Base-by-base conservation (phyloP, 1,140 invertebrate genomes). In the Lasioglossum baleicum region DNA sequence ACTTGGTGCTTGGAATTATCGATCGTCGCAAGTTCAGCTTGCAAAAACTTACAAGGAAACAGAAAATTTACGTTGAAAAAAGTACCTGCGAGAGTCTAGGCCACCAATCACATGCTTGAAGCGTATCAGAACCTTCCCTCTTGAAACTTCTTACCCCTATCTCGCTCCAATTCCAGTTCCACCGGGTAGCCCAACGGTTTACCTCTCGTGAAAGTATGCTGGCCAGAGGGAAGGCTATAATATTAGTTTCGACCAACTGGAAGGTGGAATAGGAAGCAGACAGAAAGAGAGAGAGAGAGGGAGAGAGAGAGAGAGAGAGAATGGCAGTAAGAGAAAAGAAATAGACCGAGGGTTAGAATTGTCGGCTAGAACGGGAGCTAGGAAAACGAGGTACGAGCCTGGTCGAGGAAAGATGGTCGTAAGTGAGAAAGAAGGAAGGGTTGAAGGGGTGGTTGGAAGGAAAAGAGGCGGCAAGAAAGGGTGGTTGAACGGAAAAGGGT, bases 201-300 rank as follows among this genome's bases (percentile, higher is more conserved):
- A 64, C 76, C 70, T 73, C 76, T 63, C 63, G 64, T 40, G 74
- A 72, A 86, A 78, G 81, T 80, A 64, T 53, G 26, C 61, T 48
- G 44, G 26, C 63, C 53, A 67, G 58, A 70, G 60, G 48, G 81
- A 40, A 72, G 61, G 73, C 61, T 83, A 81, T 86, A 72, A 86
- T 86, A 86, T 86, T 86, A 87, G 84, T 84, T 82, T 76, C 71
- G 53, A 56, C 56, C 22, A 20, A 58, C 17, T 58, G 20, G 56
- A n/a, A n/a, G 20, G 7, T n/a, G 56, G 17, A 53, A 53, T 53
- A 53, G 56, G 56, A 58, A 58, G 56, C 20, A n/a, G 56, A 2
- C 17, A 10, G 1, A 15, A 5, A n/a, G 17, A n/a, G 58, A 75
- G 58, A 71, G 74, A 60, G 13, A 56, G 53, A 6, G 76, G 44